These are phyloP conservation scores for Kradibia gibbosae DNA, from an alignment of 1,140 invertebrate genomes.

Conservation along the genomic window DNA sequence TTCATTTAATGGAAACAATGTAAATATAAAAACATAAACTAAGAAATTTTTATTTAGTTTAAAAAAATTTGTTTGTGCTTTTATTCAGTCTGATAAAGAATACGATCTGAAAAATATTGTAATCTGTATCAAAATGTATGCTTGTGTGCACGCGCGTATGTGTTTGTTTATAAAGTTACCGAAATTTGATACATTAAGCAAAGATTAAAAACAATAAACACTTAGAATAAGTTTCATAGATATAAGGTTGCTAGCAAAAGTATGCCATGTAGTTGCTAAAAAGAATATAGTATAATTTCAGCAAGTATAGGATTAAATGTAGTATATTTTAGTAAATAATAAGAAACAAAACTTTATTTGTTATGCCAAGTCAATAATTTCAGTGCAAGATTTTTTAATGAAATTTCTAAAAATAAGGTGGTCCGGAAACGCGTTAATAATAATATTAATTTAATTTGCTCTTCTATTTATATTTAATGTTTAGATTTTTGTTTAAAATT, in stretches of 20 bases:
- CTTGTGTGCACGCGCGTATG: slow-evolving; percentile 23
- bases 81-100: slow-evolving; percentile 28
- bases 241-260: slow-evolving; percentile 31
- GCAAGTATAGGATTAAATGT: too few relatives aligned
- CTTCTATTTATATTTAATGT: slow-evolving; percentile 23
- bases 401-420: slow-evolving; percentile 57
- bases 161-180: slow-evolving; percentile 11
- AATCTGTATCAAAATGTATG: slow-evolving; percentile 15
- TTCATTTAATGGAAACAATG: slow-evolving; percentile 45
- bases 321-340: slow-evolving; percentile 47
- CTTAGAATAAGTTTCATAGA: slow-evolving; percentile 22
- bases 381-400: background rate
- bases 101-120: slow-evolving; percentile 17
- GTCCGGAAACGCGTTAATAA: slow-evolving; percentile 61
- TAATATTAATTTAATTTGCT: slow-evolving; percentile 24
- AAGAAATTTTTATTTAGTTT: slow-evolving; percentile 26
- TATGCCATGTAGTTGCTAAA: slow-evolving; percentile 48
- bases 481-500: slow-evolving; percentile 48
- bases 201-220: slow-evolving; percentile 23
- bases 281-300: slow-evolving; percentile 14
- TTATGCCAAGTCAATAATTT: slow-evolving; percentile 45
- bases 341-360: slow-evolving; percentile 49
- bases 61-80: slow-evolving; percentile 28
- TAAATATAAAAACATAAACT: slow-evolving; percentile 32
- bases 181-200: slow-evolving; percentile 21